Evolutionary conservation across 2,888 invertebrate species (phyloP).

Genomic region (Drosophila aldrichi): DNA sequence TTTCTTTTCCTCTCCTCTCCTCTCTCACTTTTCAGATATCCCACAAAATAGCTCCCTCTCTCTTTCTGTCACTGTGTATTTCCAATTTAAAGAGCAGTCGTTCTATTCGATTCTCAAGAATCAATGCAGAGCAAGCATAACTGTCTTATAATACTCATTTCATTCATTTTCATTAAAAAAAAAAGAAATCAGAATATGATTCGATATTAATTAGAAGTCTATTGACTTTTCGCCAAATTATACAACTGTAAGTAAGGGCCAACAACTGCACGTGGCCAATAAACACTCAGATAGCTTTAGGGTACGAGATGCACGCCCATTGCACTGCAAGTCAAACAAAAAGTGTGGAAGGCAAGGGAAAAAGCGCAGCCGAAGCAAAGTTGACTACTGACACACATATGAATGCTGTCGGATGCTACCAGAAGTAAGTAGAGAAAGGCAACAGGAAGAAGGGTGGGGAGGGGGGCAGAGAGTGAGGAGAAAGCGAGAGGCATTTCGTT

Average conservation of each 20-base stretch:
- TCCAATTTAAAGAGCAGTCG: not conserved
- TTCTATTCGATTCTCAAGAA: not conserved
- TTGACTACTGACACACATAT: slow-evolving; percentile 72
- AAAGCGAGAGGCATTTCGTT: slow-evolving; percentile 6
- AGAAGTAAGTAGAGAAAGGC: not conserved
- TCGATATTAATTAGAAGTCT: not conserved
- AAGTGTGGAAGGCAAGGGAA: slow-evolving; percentile 33
- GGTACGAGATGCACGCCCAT: slow-evolving; percentile 17
- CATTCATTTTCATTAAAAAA: no score
- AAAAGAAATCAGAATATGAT: not conserved
- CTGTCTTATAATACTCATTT: no score
- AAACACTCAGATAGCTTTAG: slow-evolving; percentile 1
- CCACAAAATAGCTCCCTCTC: no score
- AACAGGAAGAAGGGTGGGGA: not conserved
- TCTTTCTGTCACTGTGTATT: no score
- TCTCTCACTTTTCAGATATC: no score
- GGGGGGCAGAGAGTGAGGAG: not conserved
- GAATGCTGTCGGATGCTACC: slow-evolving; percentile 52
- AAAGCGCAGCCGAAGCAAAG: slow-evolving; percentile 54
- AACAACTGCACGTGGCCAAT: not conserved
- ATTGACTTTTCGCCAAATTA: not conserved
- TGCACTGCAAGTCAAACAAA: slow-evolving; percentile 34
- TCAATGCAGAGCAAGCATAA: no score
- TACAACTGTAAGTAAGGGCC: not conserved
- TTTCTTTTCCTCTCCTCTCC: no score